Conservation (phyloP, 2,113 vertebrate genomes). For the Tyto alba region DNA sequence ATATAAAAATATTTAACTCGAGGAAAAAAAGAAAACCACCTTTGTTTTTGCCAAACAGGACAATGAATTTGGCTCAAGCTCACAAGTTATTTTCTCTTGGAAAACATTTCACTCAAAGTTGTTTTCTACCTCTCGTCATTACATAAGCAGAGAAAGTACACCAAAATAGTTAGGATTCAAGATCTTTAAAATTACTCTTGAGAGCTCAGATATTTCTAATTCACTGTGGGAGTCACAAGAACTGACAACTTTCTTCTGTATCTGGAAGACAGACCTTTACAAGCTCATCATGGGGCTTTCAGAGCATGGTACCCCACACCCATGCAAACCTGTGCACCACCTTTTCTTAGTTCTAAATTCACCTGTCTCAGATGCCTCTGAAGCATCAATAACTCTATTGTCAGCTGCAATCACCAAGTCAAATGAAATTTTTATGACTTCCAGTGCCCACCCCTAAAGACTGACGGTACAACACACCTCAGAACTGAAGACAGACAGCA, state of each 20-base stretch:
- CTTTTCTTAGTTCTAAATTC: background rate
- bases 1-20: background rate
- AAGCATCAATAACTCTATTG: background rate
- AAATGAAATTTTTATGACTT: background rate
- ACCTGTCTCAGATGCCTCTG: background rate
- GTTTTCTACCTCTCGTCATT: background rate
- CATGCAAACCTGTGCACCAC: background rate
- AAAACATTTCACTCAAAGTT: background rate
- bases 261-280: background rate
- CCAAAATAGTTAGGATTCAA: background rate
- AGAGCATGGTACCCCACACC: background rate
- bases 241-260: background rate
- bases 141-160: background rate
- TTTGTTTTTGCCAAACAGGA: background rate
- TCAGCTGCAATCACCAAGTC: background rate
- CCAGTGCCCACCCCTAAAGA: background rate
- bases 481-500: background rate
- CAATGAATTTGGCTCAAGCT: background rate
- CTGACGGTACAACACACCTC: background rate
- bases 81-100: background rate
- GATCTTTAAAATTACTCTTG: background rate
- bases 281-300: background rate
- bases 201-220: background rate
- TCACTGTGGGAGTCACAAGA: background rate
- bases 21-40: too few species aligned